Conservation (phyloP, 2,888 invertebrate genomes). For the Hyles lineata region DNA sequence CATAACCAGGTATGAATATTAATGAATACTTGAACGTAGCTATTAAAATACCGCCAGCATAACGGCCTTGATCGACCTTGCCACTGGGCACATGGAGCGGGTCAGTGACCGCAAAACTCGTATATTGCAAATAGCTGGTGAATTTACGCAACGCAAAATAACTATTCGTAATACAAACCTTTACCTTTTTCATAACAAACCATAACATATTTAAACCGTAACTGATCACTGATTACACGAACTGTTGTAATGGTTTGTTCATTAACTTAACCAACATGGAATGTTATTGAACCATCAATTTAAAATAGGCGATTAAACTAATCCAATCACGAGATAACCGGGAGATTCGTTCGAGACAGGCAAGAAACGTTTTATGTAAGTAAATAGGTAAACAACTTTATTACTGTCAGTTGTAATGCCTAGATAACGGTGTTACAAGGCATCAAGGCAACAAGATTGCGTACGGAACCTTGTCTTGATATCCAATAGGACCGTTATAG, state of each 20-base stretch:
- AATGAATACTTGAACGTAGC: slow-evolving; percentile 26
- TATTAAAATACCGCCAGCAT: slow-evolving; percentile 48
- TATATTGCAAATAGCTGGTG: slow-evolving; percentile 54
- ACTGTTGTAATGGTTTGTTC: neutral
- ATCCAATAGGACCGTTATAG: slow-evolving; percentile 67
- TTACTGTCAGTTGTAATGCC: slow-evolving; percentile 43
- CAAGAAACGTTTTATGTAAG: slow-evolving; percentile 40
- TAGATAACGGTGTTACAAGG: slow-evolving; percentile 57
- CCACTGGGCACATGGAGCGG: slow-evolving; percentile 56
- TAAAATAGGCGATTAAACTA: slow-evolving; percentile 6
- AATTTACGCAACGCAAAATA: slow-evolving; percentile 43
- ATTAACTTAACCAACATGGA: slow-evolving; percentile 2
- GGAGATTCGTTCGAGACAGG: slow-evolving; percentile 31
- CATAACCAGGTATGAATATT: slow-evolving; percentile 23
- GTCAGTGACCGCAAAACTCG: slow-evolving; percentile 54
- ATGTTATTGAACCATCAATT: neutral
- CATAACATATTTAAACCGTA: neutral
- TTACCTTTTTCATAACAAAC: neutral
- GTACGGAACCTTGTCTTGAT: slow-evolving; percentile 57
- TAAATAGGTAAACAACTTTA: slow-evolving; percentile 60
- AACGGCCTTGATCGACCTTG: slow-evolving; percentile 82
- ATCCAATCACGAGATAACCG: neutral
- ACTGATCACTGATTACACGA: neutral
- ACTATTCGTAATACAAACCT: neutral
- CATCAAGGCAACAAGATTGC: slow-evolving; percentile 58